phyloP scores from a whole-genome alignment of 2,113 vertebrate species.

The Pseudopodoces humilis region DNA sequence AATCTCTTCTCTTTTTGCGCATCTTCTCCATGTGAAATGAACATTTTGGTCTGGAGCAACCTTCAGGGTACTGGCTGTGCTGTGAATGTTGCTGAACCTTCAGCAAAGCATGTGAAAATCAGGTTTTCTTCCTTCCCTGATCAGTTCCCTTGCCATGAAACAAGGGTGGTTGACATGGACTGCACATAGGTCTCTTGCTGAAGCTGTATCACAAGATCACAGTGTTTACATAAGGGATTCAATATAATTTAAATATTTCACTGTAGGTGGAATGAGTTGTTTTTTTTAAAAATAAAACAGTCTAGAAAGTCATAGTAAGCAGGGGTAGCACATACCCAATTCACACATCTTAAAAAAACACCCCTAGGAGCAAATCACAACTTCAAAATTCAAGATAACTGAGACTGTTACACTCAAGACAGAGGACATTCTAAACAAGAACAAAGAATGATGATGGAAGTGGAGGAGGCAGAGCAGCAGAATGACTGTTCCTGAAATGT shows the following conservation, averaged over 20 bases:
- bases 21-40: neutral
- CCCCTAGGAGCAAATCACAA: neutral
- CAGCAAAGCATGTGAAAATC: neutral
- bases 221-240: neutral
- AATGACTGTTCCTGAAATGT: neutral
- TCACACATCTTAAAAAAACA: neutral
- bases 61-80: neutral
- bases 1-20: neutral
- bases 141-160: neutral
- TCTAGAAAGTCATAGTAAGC: neutral
- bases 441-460: neutral
- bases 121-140: neutral
- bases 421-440: neutral
- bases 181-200: neutral
- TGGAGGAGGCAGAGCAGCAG: neutral
- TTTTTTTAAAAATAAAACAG: neutral
- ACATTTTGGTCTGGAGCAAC: neutral
- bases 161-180: neutral
- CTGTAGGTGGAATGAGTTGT: neutral
- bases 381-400: neutral
- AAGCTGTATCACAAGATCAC: neutral
- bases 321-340: neutral
- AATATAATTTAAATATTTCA: neutral
- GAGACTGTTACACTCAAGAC: neutral
- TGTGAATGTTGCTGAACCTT: neutral